A percentile compares a stretch with the other conserved stretches of the same genome.
Conservation (phyloP, 64 coral and sea anemone genomes). For the Astreopora myriophthalma region DNA sequence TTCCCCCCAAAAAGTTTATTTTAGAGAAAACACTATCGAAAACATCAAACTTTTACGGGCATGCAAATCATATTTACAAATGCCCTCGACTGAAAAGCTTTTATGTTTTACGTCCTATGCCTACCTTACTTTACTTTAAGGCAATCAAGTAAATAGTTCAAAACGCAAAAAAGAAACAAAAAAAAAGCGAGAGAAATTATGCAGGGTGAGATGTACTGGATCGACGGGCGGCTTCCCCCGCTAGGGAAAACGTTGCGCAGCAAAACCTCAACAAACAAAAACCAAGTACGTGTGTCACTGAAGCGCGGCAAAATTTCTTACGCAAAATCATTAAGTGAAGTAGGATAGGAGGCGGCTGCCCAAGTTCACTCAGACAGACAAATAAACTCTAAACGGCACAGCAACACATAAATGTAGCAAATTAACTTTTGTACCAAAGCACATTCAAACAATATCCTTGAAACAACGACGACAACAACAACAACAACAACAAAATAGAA, state of each 20-base stretch:
- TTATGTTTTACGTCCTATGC: background rate
- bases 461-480: no score
- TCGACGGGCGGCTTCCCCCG: background rate
- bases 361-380: conserved; percentile 60
- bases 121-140: background rate
- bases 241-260: background rate
- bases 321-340: no score
- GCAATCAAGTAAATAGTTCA: background rate
- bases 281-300: background rate
- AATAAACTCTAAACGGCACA: background rate
- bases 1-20: background rate
- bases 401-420: background rate
- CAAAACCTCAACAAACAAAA: background rate
- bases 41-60: background rate
- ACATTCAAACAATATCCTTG: background rate
- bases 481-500: background rate
- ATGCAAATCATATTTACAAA: background rate
- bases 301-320: background rate
- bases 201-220: no score
- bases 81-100: background rate
- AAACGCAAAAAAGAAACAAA: background rate
- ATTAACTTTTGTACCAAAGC: background rate
- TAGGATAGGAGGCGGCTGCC: conserved; percentile 1
- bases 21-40: background rate
- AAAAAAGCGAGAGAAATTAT: no score